Conservation (phyloP, 64 coral and sea anemone species). For the Catalaphyllia jardinei region DNA sequence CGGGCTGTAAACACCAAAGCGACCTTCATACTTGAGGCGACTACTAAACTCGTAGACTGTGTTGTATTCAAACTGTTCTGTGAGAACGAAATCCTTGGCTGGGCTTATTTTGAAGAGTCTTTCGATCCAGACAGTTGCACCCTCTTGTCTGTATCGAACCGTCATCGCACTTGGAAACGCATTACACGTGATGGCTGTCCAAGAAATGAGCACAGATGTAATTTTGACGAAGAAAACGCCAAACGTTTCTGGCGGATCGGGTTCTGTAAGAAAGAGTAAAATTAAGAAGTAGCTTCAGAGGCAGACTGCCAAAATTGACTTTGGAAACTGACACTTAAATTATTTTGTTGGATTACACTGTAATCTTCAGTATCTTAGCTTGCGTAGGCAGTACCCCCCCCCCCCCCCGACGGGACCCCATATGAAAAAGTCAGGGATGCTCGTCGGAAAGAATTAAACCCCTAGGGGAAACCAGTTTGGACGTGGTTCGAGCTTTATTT, state of each 20-base stretch:
- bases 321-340: too few species aligned
- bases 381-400: too few species aligned
- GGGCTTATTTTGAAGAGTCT: not conserved
- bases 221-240: not conserved
- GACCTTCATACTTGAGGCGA: not conserved
- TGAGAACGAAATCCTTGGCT: not conserved
- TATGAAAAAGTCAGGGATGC: too few species aligned
- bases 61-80: not conserved
- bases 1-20: not conserved
- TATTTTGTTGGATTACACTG: too few species aligned
- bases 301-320: not conserved
- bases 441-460: too few species aligned
- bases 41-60: not conserved
- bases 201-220: not conserved
- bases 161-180: not conserved
- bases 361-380: too few species aligned
- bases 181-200: not conserved
- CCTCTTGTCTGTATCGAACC: not conserved
- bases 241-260: constrained; percentile 8
- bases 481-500: too few species aligned
- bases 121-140: not conserved
- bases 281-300: not conserved
- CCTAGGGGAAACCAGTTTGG: too few species aligned
- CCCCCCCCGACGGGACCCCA: too few species aligned
- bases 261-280: not conserved